Evolutionary conservation across 2,888 invertebrate species (phyloP), one percentile per base, ranked within the genome.

Genomic region (Melieria picta): DNA sequence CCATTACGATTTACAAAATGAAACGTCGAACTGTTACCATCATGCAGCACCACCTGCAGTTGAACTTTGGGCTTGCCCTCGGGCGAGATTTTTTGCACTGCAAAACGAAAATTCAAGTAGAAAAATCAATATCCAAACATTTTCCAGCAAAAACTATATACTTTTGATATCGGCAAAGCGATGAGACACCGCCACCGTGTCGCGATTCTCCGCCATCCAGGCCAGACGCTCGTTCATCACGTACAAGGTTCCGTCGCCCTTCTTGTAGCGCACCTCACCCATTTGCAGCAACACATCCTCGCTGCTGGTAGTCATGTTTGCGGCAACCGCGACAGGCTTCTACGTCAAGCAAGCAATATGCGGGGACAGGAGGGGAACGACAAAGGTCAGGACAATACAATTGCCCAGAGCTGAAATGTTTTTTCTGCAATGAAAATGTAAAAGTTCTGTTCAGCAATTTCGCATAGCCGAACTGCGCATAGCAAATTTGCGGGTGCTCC

Each of bases 31-130:
- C 96, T 95, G 64, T 94, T 92, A 42, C 96, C 96, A 89, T 96
- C 96, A 80, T 98, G 96, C 75, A 99, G 88, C 30, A 98, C 96
- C 30, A 99, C 93, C 89, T 99, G 99, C 13, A 99, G 89, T 86
- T 99, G 99, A 69, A 99, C 96, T 88, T 99, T 99, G 45, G 97
- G 93, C 88, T 99, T 99, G 45, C 97, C 97, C 80, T 93, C 97
- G 0, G 99, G 98, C 45, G 95, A 95, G 80, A 99, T 98, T 88
- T 98, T 97, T 90, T 99, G 99, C 77, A 93, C 96, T 96, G 86
- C 63, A 89, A 88, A 30, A 30, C 30, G 30, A 30, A 30, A 30
- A 30, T 30, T 30, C 30, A 30, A 67, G 56, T 47, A 5, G 52
- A 46, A 71, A 55, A 55, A 66, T 7, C 11, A 56, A 5, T 11